Evolutionary conservation across 2,113 vertebrate species (phyloP).

Genomic region (Alligator mississippiensis): DNA sequence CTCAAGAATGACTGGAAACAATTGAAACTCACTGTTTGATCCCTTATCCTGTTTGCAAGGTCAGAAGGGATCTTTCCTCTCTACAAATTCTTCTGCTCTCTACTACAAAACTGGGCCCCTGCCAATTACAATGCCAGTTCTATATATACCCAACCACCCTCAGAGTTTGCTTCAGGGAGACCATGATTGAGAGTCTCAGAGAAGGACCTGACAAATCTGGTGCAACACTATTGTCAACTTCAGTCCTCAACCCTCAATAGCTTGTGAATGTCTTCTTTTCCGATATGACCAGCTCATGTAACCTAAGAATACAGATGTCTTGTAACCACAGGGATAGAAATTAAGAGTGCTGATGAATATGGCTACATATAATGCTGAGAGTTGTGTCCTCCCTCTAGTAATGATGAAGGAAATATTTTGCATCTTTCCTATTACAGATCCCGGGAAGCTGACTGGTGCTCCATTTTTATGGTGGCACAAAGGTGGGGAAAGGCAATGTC

Average conservation of each 20-base stretch:
- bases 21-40: neutral
- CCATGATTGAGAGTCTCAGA: accelerated
- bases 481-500: no score
- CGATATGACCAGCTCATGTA: neutral
- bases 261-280: neutral
- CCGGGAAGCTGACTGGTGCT: neutral
- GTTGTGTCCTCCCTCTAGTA: neutral
- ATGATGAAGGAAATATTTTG: neutral
- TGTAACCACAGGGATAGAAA: neutral
- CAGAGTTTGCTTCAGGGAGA: neutral
- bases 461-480: no score
- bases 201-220: neutral
- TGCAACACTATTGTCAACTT: accelerated
- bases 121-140: neutral
- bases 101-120: accelerated
- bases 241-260: neutral
- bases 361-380: neutral
- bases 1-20: neutral
- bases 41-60: neutral
- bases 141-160: neutral
- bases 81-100: neutral
- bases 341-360: neutral
- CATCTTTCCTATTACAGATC: neutral
- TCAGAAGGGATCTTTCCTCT: neutral
- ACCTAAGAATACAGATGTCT: neutral